phyloP scores from a whole-genome alignment of 2,797 vertebrate species.

The Psittacula derbiana region DNA sequence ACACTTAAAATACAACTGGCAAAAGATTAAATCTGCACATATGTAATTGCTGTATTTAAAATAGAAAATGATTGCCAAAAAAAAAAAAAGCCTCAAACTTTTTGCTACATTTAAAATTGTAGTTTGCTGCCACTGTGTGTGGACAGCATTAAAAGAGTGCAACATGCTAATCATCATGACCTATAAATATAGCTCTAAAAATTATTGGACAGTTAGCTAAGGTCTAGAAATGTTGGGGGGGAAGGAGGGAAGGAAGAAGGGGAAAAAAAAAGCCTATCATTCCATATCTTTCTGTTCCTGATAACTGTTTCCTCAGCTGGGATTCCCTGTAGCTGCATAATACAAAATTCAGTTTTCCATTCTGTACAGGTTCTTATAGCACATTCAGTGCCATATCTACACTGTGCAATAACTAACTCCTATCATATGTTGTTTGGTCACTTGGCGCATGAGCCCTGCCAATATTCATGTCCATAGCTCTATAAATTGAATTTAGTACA shows the following conservation, averaged over 20 bases:
- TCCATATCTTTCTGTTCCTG: background rate
- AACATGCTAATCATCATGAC: background rate
- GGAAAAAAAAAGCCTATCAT: background rate
- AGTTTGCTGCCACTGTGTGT: background rate
- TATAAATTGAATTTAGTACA: background rate
- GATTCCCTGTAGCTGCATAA: background rate
- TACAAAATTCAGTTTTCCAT: background rate
- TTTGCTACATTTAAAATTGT: background rate
- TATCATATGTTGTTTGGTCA: background rate
- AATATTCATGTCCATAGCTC: background rate
- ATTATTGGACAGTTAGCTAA: background rate
- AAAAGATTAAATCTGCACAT: background rate
- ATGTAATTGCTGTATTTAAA: background rate
- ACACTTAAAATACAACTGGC: background rate
- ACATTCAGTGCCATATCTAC: background rate
- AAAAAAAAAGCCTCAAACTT: fast-evolving
- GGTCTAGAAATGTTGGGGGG: background rate
- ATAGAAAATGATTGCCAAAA: background rate
- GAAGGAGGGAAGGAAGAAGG: fast-evolving
- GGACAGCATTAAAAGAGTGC: background rate
- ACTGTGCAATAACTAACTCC: background rate
- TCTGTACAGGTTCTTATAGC: background rate
- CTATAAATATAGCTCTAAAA: background rate
- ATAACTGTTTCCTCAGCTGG: background rate
- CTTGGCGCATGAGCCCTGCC: background rate